Evolutionary conservation across 2,888 invertebrate species (phyloP).

Genomic region (Crematogaster levior): DNA sequence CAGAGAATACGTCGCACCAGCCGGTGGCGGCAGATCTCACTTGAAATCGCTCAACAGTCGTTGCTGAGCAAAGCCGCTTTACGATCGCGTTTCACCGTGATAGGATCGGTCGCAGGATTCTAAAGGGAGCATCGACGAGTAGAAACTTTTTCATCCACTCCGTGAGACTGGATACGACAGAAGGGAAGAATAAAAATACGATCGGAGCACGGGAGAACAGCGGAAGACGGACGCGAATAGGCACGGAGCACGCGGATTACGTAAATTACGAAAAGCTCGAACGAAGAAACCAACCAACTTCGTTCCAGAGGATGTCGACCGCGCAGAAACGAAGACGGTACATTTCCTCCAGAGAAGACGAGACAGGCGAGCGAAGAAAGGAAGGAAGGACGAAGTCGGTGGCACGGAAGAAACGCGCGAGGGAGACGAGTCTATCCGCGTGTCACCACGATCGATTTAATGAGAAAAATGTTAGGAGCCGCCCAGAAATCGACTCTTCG

Average conservation of each 20-base stretch:
- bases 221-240: conserved; percentile 6
- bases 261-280: conserved; percentile 73
- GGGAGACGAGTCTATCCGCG: conserved; percentile 52
- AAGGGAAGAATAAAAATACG: conserved; percentile 34
- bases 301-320: conserved; percentile 25
- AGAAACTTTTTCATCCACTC: conserved; percentile 69
- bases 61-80: conserved; percentile 54
- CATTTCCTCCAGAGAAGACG: conserved; percentile 6
- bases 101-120: conserved; percentile 53
- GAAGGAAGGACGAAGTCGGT: conserved; percentile 41
- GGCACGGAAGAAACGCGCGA: conserved; percentile 41
- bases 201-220: conserved; percentile 24
- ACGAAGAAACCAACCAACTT: conserved; percentile 56
- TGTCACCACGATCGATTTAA: conserved; percentile 76
- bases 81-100: conserved; percentile 54
- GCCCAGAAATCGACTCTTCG: conserved; percentile 65
- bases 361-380: conserved; percentile 13
- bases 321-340: conserved; percentile 25
- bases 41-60: conserved; percentile 30
- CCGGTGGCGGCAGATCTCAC: conserved; percentile 7
- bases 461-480: conserved; percentile 76
- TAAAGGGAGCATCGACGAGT: conserved; percentile 42
- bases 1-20: conserved; percentile 22
- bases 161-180: conserved; percentile 31
- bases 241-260: conserved; percentile 69